These are phyloP conservation scores for Thryonomys swinderianus DNA, from an alignment of 2,113 vertebrate genomes.

Conservation along the genomic window DNA sequence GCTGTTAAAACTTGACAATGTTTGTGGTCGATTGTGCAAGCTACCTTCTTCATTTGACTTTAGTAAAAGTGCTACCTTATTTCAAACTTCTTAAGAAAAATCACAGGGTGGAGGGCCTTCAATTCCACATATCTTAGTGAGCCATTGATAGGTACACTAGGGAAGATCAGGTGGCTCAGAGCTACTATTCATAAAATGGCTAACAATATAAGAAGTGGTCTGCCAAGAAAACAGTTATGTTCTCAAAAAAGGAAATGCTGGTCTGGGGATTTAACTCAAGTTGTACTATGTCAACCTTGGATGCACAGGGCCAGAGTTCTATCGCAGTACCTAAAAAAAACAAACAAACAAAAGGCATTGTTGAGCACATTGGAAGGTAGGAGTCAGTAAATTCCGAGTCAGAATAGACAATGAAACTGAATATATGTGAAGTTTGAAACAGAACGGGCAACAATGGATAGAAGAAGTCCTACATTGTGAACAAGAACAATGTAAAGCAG, in stretches of 20 bases:
- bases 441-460: neutral
- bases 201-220: neutral
- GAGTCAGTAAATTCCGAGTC: neutral
- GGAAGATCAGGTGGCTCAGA: neutral
- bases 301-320: no score
- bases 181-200: neutral
- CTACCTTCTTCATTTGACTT: neutral
- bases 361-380: neutral
- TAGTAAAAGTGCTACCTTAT: neutral
- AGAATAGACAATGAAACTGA: neutral
- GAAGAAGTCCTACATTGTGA: neutral
- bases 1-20: neutral
- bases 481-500: neutral
- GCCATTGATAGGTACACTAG: neutral
- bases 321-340: no score
- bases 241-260: no score
- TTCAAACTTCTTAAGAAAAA: neutral
- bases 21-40: neutral
- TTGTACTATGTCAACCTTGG: no score
- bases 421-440: neutral
- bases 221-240: neutral
- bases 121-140: neutral
- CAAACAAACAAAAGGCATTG: neutral
- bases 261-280: no score
- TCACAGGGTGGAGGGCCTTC: fast-evolving